Percentiles rank a stretch among this genome's conserved stretches.
Conservation (phyloP, 2,888 invertebrate species). For the Belgica antarctica region DNA sequence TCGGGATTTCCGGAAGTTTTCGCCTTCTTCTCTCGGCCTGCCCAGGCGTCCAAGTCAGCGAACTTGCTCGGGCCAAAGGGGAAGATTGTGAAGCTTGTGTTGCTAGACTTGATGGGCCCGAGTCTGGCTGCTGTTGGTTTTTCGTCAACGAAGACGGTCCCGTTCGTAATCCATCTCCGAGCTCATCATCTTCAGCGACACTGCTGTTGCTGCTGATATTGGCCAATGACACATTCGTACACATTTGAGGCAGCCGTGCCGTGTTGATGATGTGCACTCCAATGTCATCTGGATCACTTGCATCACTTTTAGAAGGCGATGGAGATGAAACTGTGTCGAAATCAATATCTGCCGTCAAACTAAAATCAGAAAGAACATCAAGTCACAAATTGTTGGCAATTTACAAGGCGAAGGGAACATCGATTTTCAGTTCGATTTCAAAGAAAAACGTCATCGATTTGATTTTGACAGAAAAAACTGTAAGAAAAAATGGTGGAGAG, state of each 20-base stretch:
- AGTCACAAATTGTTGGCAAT: no score
- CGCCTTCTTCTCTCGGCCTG: conserved; percentile 67
- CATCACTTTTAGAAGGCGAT: conserved; percentile 72
- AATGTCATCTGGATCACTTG: conserved; percentile 63
- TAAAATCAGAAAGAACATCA: no score
- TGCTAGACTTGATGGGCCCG: conserved; percentile 19
- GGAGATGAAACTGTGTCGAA: conserved; percentile 64
- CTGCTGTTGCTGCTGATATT: conserved; percentile 46
- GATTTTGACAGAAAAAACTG: background rate
- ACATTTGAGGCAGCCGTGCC: conserved; percentile 30
- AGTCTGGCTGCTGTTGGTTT: conserved; percentile 8
- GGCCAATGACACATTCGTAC: conserved; percentile 42
- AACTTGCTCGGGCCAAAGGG: conserved; percentile 46
- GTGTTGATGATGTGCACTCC: conserved; percentile 44
- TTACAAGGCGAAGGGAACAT: no score
- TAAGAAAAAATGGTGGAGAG: conserved; percentile 20
- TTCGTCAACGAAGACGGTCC: conserved; percentile 34
- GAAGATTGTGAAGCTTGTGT: conserved; percentile 7
- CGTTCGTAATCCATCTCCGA: conserved; percentile 55
- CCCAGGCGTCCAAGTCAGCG: conserved; percentile 45
- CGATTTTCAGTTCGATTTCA: background rate
- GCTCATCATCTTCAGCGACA: conserved; percentile 55
- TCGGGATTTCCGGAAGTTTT: conserved; percentile 86
- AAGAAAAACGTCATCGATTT: conserved; percentile 3
- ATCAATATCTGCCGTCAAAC: conserved; percentile 79